Base-by-base conservation (phyloP, 1,140 invertebrate genomes). In the Drosophila prosaltans region DNA sequence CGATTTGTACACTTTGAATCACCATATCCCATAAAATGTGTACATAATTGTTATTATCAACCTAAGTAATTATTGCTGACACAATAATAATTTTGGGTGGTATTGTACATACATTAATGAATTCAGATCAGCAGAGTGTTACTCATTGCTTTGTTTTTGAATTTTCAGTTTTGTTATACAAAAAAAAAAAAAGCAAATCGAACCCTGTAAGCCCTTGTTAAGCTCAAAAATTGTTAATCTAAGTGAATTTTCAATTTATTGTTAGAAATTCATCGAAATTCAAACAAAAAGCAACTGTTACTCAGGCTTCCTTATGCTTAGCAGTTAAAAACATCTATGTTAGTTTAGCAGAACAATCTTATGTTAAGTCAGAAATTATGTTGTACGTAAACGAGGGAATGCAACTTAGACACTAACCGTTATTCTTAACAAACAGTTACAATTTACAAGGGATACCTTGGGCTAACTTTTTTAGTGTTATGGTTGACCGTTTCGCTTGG, bases 191-290 rank as follows among this genome's bases (percentile, higher is more conserved):
- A 2, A 36, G 0, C 16, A 48, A 48, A 48, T 48, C 9, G 45
- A 51, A 51, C 45, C 45, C 21, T 48, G 45, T 48, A 48, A 16
- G 16, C 45, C 8, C 45, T 51, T 51, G 45, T 51, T 51, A 51
- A 51, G 45, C 45, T 51, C 45, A 51, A 51, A 51, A 26, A 24
- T 26, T 51, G 8, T 51, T 51, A 51, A 26, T 51, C 26, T 51
- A 51, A 51, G 24, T 51, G 9, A 51, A 26, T 26, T 16, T 51
- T 51, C 8, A 10, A 51, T 21, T 51, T 51, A 21, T 51, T 51
- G 9, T 48, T 48, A 21, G 45, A 48, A 24, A 48, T 8, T 24
- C 8, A 51, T 9, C 24, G 21, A 51, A 51, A 51, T 51, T 51
- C 5, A 51, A 51, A 26, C 1, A 48, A 9, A 48, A 48, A 24